Evolutionary conservation across 92 coral and sea anemone genomes (phyloP).

Genomic region (Porites rus): DNA sequence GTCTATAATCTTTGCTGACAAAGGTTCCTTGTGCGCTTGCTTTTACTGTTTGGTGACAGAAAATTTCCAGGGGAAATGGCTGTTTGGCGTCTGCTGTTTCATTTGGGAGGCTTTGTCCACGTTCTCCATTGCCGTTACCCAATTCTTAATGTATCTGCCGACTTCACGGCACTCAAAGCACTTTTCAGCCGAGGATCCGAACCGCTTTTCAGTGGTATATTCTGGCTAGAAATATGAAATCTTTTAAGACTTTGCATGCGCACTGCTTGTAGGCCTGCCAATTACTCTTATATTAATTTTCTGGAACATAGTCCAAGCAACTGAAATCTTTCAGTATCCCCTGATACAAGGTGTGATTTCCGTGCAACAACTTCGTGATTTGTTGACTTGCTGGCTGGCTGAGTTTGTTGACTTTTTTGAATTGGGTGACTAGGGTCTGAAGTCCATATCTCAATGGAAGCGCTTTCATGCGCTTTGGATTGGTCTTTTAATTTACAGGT

Average conservation of each 20-base stretch:
- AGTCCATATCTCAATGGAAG: too few relatives aligned
- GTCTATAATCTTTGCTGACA: slow-evolving; percentile 8
- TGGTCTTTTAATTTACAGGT: too few relatives aligned
- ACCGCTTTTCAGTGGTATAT: background rate
- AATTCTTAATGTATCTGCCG: background rate
- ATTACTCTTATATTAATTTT: slow-evolving; percentile 6
- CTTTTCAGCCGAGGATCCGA: slow-evolving; percentile 7
- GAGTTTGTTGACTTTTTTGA: too few relatives aligned
- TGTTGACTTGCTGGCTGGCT: too few relatives aligned
- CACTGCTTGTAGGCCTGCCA: slow-evolving; percentile 3
- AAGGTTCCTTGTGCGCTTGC: slow-evolving; percentile 2
- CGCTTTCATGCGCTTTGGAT: too few relatives aligned
- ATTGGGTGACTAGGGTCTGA: too few relatives aligned
- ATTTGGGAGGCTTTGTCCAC: slow-evolving; percentile 6
- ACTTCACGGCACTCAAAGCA: background rate
- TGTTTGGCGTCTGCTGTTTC: slow-evolving; percentile 1
- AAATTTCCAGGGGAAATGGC: slow-evolving; percentile 19
- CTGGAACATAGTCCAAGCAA: slow-evolving; percentile 10
- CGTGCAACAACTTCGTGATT: background rate
- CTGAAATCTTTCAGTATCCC: slow-evolving; percentile 23
- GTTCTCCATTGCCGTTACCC: background rate
- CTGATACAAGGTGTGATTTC: slow-evolving; percentile 4
- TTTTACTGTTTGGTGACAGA: slow-evolving; percentile 33
- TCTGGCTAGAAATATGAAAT: background rate
- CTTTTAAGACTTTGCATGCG: background rate